Evolutionary conservation across 2,888 invertebrate genomes (phyloP), one percentile per base, ranked within the genome.

Genomic region (Brachynemurus nebulosus): DNA sequence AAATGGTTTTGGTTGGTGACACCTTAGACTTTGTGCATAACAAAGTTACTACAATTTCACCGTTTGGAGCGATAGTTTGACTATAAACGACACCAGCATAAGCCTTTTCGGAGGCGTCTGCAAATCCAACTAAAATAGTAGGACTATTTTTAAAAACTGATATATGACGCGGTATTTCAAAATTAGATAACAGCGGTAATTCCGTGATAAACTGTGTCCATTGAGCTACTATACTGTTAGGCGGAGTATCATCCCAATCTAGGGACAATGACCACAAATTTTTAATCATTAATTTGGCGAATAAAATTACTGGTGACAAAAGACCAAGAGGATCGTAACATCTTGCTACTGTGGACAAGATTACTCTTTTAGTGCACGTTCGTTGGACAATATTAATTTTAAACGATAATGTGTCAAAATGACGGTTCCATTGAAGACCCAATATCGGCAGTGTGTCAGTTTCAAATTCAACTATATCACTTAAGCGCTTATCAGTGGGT

Each of bases 51-150:
- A 8, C 8, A 18, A 43, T 35, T n/a, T 42, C 9, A 18, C 30
- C 39, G 19, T 34, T 20, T 42, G 25, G n/a, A 21, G 12, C 9
- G 11, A 36, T 8, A 27, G 41, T 25, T 16, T 48, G 42, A 19
- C 50, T 45, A 47, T 50, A 52, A 11, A 52, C 34, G 1, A 45
- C 46, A 35, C 42, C 41, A 4, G 42, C 48, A 40, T 45, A 50
- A 4, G 46, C 47, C 17, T 34, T 48, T 39, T 45, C 30, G 35
- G 39, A 37, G 16, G 37, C 21, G 19, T 50, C 51, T 23, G 42
- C 36, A 27, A 49, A 52, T 6, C 47, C 48, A 11, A 44, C 30
- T 11, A 44, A 14, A 35, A 47, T 45, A 16, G 50, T 21, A 20
- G 41, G 33, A 34, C 17, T 42, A 18, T 8, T 8, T 17, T 21